A percentile compares a stretch with the other conserved stretches of the same genome.
Evolutionary conservation across 2,888 invertebrate genomes (phyloP).

Genomic region (Antheraea assamensis): DNA sequence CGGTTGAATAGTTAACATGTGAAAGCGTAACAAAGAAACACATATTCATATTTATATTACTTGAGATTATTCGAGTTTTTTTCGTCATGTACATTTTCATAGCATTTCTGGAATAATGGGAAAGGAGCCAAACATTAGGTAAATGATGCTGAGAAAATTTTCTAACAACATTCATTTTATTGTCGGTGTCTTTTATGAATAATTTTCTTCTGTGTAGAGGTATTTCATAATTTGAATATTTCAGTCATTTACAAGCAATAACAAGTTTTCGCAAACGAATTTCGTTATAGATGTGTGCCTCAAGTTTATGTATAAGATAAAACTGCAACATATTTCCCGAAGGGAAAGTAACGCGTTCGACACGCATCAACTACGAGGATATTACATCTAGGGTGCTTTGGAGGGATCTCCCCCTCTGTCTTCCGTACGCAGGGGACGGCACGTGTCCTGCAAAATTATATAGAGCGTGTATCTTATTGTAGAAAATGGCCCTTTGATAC

Average conservation of each 20-base stretch:
- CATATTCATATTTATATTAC: too few relatives aligned
- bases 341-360: slow-evolving; percentile 34
- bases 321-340: slow-evolving; percentile 7
- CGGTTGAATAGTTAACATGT: too few relatives aligned
- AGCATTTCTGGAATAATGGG: not conserved
- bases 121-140: not conserved
- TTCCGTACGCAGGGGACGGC: slow-evolving; percentile 34
- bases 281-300: not conserved
- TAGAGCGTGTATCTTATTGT: slow-evolving; percentile 48
- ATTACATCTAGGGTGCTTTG: slow-evolving; percentile 31
- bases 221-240: too few relatives aligned
- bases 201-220: not conserved
- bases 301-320: not conserved
- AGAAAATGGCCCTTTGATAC: slow-evolving; percentile 25
- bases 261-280: too few relatives aligned
- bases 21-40: too few relatives aligned
- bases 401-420: slow-evolving; percentile 29
- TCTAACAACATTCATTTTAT: not conserved
- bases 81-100: not conserved
- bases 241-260: too few relatives aligned
- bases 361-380: slow-evolving; percentile 48
- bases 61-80: too few relatives aligned
- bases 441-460: slow-evolving; percentile 50
- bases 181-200: not conserved
- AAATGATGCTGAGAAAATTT: not conserved